phyloP scores from a whole-genome alignment of 2,888 invertebrate genomes.

The Caenorhabditis doughertyi region DNA sequence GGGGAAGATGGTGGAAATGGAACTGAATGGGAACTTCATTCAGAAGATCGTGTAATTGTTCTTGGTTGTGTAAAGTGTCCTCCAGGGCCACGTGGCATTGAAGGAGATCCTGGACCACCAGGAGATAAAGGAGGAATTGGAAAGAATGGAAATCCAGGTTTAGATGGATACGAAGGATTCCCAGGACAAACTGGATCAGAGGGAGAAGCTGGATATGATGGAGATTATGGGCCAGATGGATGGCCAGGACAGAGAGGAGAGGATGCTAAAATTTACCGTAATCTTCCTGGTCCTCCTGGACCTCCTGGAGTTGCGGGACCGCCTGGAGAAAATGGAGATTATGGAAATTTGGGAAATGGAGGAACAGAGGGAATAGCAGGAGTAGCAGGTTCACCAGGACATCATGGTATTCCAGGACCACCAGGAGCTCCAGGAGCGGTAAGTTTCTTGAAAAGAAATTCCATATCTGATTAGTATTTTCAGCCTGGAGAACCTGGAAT shows the following conservation, averaged over 20 bases:
- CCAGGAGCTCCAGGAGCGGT: conserved; percentile 59
- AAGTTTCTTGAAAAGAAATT: too few relatives aligned
- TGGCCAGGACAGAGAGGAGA: conserved; percentile 49
- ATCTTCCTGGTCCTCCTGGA: conserved; percentile 48
- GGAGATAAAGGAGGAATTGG: conserved; percentile 54
- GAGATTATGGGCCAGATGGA: conserved; percentile 48
- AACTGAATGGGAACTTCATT: conserved; percentile 46
- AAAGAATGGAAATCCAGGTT: conserved; percentile 38
- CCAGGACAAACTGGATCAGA: conserved; percentile 43
- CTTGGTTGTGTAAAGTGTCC: conserved; percentile 63
- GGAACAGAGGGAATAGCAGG: conserved; percentile 36
- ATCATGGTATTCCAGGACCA: conserved; percentile 60
- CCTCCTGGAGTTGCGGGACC: conserved; percentile 39
- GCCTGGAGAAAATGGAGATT: conserved; percentile 37
- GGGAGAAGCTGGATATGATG: conserved; percentile 50
- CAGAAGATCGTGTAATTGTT: conserved; percentile 42
- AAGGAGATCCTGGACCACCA: conserved; percentile 63
- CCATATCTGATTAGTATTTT: conserved; percentile 2
- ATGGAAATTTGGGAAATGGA: conserved; percentile 20
- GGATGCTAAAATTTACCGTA: conserved; percentile 31
- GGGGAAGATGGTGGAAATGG: conserved; percentile 78
- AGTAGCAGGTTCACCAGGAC: conserved; percentile 34
- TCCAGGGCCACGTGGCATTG: conserved; percentile 50
- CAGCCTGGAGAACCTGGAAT: conserved; percentile 58
- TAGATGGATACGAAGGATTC: conserved; percentile 62